Conservation (phyloP, 2,888 invertebrate species). For the Tromatobia lineatoria region DNA sequence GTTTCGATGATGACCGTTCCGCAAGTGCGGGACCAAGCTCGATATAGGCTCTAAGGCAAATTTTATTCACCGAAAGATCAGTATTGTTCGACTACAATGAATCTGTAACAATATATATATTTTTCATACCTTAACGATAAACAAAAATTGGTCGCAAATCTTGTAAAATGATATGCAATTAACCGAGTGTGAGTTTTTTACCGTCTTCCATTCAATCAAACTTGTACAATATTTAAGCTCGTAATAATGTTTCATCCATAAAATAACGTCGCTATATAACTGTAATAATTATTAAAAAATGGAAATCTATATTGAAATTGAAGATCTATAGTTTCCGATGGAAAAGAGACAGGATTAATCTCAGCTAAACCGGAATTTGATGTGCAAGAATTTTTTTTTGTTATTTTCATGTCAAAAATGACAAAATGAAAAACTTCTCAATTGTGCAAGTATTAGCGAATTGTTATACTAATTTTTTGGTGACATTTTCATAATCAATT, state of each 20-base stretch:
- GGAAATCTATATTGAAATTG: background rate
- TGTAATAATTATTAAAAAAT: background rate
- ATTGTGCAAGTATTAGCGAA: background rate
- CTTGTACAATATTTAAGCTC: background rate
- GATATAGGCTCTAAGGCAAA: conserved; percentile 44
- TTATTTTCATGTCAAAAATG: too few relatives aligned
- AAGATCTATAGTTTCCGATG: background rate
- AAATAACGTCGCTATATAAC: background rate
- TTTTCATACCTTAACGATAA: background rate
- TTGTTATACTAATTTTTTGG: background rate
- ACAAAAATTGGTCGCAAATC: conserved; percentile 1
- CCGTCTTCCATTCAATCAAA: conserved; percentile 1
- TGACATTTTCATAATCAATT: background rate
- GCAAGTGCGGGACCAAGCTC: conserved; percentile 49
- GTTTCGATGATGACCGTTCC: conserved; percentile 3
- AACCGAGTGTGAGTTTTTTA: conserved; percentile 4
- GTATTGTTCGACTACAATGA: background rate
- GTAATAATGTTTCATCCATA: background rate
- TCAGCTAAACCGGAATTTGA: too few relatives aligned
- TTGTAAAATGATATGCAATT: conserved; percentile 18
- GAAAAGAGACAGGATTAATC: too few relatives aligned
- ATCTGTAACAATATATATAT: background rate
- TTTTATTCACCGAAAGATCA: background rate
- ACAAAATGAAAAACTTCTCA: too few relatives aligned
- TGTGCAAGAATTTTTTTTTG: too few relatives aligned